A percentile compares a stretch with the other conserved stretches of the same genome.
Conservation (phyloP, 2,797 vertebrate genomes). For the Platalea minor region DNA sequence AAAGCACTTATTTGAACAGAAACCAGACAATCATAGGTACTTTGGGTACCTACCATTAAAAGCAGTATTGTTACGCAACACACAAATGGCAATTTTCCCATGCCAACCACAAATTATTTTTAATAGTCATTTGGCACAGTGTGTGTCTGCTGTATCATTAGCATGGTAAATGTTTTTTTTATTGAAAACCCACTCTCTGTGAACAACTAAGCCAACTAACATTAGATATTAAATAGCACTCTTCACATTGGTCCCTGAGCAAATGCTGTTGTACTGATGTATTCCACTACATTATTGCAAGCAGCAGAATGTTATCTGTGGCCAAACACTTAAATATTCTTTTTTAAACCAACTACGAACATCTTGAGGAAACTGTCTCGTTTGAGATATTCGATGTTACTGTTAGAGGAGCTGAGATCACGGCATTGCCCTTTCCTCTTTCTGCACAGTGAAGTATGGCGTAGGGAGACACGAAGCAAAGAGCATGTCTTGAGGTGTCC, state of each 20-base stretch:
- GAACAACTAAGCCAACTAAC: neutral
- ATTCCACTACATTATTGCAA: neutral
- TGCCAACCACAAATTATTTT: neutral
- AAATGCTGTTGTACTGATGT: neutral
- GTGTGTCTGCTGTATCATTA: neutral
- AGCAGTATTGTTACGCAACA: neutral
- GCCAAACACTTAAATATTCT: neutral
- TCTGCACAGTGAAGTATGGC: rapidly evolving
- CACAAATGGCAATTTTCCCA: neutral
- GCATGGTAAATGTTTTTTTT: neutral
- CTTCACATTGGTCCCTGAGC: neutral
- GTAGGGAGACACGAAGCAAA: neutral
- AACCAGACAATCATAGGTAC: neutral
- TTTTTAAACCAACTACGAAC: neutral
- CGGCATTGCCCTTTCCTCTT: neutral
- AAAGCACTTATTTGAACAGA: neutral
- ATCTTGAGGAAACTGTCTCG: neutral
- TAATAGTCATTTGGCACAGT: neutral
- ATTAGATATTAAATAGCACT: neutral
- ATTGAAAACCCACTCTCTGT: neutral
- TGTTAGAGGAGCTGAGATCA: neutral
- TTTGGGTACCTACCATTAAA: neutral
- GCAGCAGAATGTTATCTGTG: neutral
- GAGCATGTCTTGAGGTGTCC: neutral
- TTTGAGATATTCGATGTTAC: neutral